These are phyloP conservation scores for Caenorhabditis auriculariae DNA, from an alignment of 2,888 invertebrate genomes.

Conservation along the genomic window DNA sequence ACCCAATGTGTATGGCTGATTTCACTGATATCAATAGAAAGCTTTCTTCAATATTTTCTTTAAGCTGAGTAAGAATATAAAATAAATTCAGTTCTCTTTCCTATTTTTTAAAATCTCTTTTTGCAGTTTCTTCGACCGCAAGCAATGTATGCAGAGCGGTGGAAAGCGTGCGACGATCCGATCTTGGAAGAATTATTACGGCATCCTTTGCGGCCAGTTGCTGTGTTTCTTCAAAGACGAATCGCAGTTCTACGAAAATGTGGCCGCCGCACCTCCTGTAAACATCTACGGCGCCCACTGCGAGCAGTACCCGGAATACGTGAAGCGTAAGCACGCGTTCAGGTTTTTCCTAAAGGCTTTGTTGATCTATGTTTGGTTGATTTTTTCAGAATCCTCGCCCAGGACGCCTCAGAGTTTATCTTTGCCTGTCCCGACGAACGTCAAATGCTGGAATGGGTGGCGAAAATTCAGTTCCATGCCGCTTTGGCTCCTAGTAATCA, in stretches of 20 bases:
- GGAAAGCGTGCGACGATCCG: slow-evolving; percentile 91
- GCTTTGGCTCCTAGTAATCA: slow-evolving; percentile 75
- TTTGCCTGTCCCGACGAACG: slow-evolving; percentile 77
- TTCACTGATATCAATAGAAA: too few species aligned
- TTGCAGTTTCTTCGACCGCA: slow-evolving; percentile 81
- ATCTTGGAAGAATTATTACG: slow-evolving; percentile 92
- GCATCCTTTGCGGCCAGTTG: slow-evolving; percentile 91
- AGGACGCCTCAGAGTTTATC: slow-evolving; percentile 89
- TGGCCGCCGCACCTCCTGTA: slow-evolving; percentile 67
- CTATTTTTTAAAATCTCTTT: neutral
- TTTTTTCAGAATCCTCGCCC: slow-evolving; percentile 75
- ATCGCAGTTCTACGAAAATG: slow-evolving; percentile 82
- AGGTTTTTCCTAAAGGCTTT: too few species aligned
- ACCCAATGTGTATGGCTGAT: too few species aligned
- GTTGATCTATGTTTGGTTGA: too few species aligned
- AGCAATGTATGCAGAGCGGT: slow-evolving; percentile 88
- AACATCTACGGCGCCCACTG: slow-evolving; percentile 75
- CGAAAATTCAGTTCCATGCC: slow-evolving; percentile 88
- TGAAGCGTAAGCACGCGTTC: slow-evolving; percentile 90
- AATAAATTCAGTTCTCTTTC: too few species aligned
- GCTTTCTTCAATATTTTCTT: too few species aligned
- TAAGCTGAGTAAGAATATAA: too few species aligned
- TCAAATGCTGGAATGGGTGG: slow-evolving; percentile 67
- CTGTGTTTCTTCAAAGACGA: slow-evolving; percentile 94
- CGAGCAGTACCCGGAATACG: slow-evolving; percentile 86